Conservation (phyloP, 1,140 invertebrate species). For the Atta texana region DNA sequence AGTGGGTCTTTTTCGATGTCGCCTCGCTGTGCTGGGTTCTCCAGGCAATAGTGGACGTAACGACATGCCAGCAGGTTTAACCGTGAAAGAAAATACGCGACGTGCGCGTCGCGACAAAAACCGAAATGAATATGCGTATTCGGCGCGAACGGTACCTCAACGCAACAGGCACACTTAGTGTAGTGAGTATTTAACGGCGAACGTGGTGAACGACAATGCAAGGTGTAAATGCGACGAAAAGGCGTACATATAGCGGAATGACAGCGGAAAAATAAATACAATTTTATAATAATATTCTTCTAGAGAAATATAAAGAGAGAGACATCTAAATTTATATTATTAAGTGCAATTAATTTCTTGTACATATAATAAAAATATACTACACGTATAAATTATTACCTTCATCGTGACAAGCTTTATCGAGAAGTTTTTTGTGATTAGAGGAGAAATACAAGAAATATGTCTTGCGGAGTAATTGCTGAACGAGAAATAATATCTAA, state of each 20-base stretch:
- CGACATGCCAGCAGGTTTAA: slow-evolving; percentile 48
- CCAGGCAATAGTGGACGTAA: slow-evolving; percentile 9
- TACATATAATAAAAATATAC: neutral
- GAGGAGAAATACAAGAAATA: neutral
- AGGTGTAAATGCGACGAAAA: neutral
- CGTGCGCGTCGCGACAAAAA: slow-evolving; percentile 34
- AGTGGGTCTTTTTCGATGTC: slow-evolving; percentile 50
- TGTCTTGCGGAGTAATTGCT: neutral
- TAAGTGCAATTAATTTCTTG: neutral
- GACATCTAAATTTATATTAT: neutral
- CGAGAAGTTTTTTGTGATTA: neutral
- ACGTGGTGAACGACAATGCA: slow-evolving; percentile 4
- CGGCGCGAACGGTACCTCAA: slow-evolving; percentile 7
- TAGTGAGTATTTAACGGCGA: slow-evolving; percentile 27
- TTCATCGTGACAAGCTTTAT: neutral
- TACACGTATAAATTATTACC: neutral
- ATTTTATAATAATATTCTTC: neutral
- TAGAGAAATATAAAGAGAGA: neutral
- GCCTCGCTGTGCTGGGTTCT: slow-evolving; percentile 21
- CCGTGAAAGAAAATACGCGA: slow-evolving; percentile 39
- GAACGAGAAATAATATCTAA: neutral
- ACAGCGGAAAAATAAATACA: neutral
- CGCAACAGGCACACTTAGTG: neutral
- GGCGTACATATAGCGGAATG: neutral
- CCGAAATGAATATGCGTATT: slow-evolving; percentile 57